Evolutionary conservation across 2,797 vertebrate genomes (phyloP).

Genomic region (Lagocephalus sceleratus): DNA sequence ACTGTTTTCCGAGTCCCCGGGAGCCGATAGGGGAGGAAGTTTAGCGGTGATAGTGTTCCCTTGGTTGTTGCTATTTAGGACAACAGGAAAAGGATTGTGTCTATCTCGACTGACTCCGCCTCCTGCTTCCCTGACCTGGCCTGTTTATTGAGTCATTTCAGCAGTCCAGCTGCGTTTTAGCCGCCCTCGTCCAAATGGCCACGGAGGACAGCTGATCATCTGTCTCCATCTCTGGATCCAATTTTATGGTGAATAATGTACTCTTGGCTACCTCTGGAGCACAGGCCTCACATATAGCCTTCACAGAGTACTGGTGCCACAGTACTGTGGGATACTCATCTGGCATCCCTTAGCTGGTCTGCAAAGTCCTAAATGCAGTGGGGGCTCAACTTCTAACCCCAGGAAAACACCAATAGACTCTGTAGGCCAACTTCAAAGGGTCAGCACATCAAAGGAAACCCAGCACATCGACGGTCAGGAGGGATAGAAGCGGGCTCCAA

Average conservation of each 20-base stretch:
- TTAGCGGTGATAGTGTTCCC: conserved; percentile 45
- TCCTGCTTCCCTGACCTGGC: conserved; percentile 39
- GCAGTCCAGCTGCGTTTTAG: conserved; percentile 51
- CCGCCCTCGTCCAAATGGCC: conserved; percentile 38
- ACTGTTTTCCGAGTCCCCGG: conserved; percentile 37
- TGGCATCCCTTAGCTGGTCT: conserved; percentile 64
- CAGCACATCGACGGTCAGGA: conserved; percentile 57
- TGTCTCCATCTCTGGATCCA: background rate
- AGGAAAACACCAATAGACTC: conserved; percentile 71
- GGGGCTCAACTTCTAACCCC: conserved; percentile 71
- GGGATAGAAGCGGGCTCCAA: conserved; percentile 49
- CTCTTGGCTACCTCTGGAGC: background rate
- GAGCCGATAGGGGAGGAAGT: conserved; percentile 62
- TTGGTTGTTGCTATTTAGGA: conserved; percentile 69
- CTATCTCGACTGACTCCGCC: conserved; percentile 41
- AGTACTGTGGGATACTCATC: conserved; percentile 52
- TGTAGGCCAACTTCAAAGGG: conserved; percentile 69
- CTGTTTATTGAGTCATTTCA: conserved; percentile 64
- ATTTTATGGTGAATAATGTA: background rate
- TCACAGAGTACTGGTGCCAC: conserved; percentile 17
- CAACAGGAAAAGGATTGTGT: conserved; percentile 68
- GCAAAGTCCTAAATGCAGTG: conserved; percentile 54
- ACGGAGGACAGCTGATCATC: background rate
- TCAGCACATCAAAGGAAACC: conserved; percentile 66
- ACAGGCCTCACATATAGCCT: conserved; percentile 5